A percentile compares a stretch with the other conserved stretches of the same genome.
These are phyloP conservation scores for Corticium candelabrum DNA, from an alignment of 37 sponge, comb jelly and placozoan genomes.

Conservation along the genomic window DNA sequence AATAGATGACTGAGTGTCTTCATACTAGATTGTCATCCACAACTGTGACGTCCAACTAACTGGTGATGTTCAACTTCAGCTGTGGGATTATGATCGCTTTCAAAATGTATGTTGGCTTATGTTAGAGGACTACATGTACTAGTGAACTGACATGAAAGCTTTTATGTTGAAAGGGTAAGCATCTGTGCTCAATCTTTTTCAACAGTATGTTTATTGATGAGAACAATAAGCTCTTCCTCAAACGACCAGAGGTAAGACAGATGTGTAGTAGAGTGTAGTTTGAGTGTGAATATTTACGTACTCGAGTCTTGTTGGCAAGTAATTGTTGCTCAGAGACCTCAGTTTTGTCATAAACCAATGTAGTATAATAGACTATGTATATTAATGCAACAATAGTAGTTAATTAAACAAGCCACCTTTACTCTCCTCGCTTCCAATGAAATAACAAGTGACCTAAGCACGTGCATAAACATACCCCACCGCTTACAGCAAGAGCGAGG, in stretches of 20 bases:
- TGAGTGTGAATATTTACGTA: too few species aligned
- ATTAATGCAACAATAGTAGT: too few species aligned
- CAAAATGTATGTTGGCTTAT: slow-evolving; percentile 12
- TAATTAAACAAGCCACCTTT: too few species aligned
- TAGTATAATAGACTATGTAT: too few species aligned
- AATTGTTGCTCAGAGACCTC: too few species aligned
- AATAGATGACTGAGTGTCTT: background rate
- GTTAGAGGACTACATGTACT: background rate
- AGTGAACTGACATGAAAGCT: background rate
- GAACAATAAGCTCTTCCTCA: background rate
- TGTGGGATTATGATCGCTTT: slow-evolving; percentile 22
- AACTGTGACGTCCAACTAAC: background rate
- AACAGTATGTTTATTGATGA: slow-evolving; percentile 18
- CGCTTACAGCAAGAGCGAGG: too few species aligned
- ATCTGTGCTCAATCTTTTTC: slow-evolving; percentile 18
- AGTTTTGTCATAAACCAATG: too few species aligned
- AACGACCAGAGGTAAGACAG: slow-evolving; percentile 23
- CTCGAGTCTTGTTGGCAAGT: too few species aligned
- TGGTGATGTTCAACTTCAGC: slow-evolving; percentile 24
- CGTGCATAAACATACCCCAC: too few species aligned
- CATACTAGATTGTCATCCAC: background rate
- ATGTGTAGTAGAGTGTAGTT: too few species aligned
- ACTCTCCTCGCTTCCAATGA: too few species aligned
- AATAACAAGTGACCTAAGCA: too few species aligned
- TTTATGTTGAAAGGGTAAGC: background rate